Evolutionary conservation across 2,113 vertebrate genomes (phyloP).

Genomic region (Turdus rufiventris): DNA sequence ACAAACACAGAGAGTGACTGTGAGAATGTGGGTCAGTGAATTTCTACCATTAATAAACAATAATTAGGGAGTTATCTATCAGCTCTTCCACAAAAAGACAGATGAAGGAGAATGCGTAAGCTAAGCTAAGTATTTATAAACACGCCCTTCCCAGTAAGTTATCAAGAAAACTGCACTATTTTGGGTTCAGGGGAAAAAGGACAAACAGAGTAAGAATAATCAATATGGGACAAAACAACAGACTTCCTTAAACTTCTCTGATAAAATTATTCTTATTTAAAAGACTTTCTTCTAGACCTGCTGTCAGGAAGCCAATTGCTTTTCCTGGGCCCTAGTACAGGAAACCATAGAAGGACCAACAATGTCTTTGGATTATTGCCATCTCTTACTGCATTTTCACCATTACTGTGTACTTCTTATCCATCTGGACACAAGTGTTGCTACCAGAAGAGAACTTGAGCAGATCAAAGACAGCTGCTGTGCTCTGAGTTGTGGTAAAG

Average conservation of each 20-base stretch:
- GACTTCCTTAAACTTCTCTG: not conserved
- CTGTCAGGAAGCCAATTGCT: not conserved
- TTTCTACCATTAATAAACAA: conserved; percentile 42
- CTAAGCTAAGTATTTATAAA: not conserved
- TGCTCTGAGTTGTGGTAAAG: not conserved
- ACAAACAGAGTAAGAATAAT: not conserved
- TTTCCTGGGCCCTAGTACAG: not conserved
- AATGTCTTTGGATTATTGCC: not conserved
- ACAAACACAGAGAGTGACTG: not conserved
- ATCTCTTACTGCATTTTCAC: not conserved
- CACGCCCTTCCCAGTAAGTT: not conserved
- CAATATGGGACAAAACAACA: not conserved
- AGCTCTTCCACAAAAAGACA: conserved; percentile 5
- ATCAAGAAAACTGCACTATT: not conserved
- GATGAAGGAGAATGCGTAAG: not conserved
- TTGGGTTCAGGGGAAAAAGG: not conserved
- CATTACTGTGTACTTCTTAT: not conserved
- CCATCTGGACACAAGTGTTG: not conserved
- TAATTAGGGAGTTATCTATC: conserved; percentile 52
- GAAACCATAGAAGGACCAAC: not conserved
- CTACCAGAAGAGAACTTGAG: not conserved
- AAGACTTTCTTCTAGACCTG: not conserved
- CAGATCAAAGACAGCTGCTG: not conserved
- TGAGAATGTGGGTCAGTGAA: conserved; percentile 24
- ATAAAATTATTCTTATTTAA: not conserved